Conservation (phyloP, 2,113 vertebrate species). For the Clinocottus analis region DNA sequence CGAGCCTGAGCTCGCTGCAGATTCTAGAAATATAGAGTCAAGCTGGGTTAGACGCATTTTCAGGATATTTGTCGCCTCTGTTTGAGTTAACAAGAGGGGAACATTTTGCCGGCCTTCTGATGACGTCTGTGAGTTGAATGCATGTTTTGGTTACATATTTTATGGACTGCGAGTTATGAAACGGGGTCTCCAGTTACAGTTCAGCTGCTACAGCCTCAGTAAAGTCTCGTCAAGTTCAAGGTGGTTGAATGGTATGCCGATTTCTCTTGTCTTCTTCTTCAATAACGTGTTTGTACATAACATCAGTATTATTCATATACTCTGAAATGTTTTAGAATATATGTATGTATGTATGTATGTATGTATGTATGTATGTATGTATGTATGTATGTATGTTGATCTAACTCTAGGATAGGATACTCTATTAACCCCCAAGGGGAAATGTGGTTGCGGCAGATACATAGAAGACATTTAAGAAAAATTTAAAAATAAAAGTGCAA, state of each 20-base stretch:
- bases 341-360: too few relatives aligned
- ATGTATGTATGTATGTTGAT: too few relatives aligned
- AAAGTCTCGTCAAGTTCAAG: neutral
- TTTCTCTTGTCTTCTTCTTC: neutral
- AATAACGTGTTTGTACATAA: neutral
- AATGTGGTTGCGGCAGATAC: too few relatives aligned
- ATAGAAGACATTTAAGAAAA: too few relatives aligned
- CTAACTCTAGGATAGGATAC: too few relatives aligned
- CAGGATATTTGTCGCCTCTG: too few relatives aligned
- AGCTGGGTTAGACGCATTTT: neutral
- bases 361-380: too few relatives aligned
- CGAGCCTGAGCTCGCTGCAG: neutral
- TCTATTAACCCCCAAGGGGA: too few relatives aligned
- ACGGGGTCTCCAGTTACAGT: slow-evolving; percentile 34
- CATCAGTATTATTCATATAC: neutral
- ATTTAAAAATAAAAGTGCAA: too few relatives aligned
- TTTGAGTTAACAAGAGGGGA: neutral
- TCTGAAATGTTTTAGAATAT: neutral
- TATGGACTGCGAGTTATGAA: slow-evolving; percentile 22
- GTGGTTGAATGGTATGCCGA: neutral
- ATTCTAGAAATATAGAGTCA: neutral
- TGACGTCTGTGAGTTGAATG: slow-evolving; percentile 67
- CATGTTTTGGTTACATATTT: neutral
- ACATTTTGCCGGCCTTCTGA: neutral
- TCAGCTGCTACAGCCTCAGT: neutral